Conservation (phyloP, 2,888 invertebrate species). For the Tinea trinotella region DNA sequence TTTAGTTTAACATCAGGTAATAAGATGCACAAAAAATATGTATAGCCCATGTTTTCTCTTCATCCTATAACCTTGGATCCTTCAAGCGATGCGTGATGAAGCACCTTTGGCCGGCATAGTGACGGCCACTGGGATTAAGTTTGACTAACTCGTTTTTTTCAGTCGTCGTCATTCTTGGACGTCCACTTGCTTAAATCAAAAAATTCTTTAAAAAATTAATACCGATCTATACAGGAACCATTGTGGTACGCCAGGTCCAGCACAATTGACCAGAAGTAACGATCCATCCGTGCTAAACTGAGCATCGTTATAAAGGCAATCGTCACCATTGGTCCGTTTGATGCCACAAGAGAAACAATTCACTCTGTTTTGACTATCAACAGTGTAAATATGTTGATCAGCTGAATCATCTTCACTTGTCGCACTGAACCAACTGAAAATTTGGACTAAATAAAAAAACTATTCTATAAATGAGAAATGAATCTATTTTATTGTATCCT, state of each 20-base stretch:
- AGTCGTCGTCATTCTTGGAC: too few species aligned
- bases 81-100: too few species aligned
- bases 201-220: slow-evolving; percentile 29
- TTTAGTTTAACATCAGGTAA: too few species aligned
- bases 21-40: too few species aligned
- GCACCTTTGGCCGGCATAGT: too few species aligned
- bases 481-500: too few species aligned
- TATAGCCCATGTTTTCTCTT: too few species aligned
- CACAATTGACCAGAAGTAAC: slow-evolving; percentile 82
- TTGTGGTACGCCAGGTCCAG: slow-evolving; percentile 88
- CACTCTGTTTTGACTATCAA: slow-evolving; percentile 62
- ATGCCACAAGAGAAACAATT: slow-evolving; percentile 85
- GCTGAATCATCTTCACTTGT: slow-evolving; percentile 82
- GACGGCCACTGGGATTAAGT: too few species aligned
- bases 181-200: neutral
- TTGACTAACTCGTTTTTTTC: too few species aligned
- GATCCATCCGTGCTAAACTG: slow-evolving; percentile 77
- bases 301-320: slow-evolving; percentile 79
- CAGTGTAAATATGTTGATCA: slow-evolving; percentile 85
- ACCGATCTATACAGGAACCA: slow-evolving; percentile 74
- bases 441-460: too few species aligned
- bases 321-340: slow-evolving; percentile 51
- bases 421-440: slow-evolving; percentile 80
- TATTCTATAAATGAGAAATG: too few species aligned
- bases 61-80: too few species aligned